A percentile compares a stretch with the other conserved stretches of the same genome.
These are phyloP conservation scores for Pollimyrus isidori DNA, from an alignment of 2,113 vertebrate genomes.

Conservation along the genomic window DNA sequence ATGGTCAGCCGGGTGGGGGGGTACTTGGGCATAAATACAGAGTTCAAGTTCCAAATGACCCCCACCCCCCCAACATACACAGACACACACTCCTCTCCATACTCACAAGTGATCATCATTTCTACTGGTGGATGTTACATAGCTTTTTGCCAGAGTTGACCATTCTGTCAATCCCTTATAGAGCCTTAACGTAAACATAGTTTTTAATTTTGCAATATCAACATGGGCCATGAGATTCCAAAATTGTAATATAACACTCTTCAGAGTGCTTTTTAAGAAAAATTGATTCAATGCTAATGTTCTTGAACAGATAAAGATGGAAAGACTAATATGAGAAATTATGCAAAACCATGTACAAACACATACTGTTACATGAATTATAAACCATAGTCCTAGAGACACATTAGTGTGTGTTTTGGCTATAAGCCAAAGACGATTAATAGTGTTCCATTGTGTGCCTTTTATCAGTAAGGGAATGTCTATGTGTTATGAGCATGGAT, in stretches of 20 bases:
- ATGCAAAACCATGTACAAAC: not conserved
- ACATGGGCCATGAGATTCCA: not conserved
- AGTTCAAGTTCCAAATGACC: not conserved
- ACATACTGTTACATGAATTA: not conserved
- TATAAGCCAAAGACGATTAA: not conserved
- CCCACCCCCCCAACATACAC: not conserved
- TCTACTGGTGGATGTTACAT: not conserved
- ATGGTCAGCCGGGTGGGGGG: not conserved
- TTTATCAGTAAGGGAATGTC: not conserved
- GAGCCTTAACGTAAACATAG: not conserved
- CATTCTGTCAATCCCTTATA: not conserved
- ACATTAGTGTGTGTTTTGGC: not conserved
- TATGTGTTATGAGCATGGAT: not conserved
- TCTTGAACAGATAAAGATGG: not conserved
- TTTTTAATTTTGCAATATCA: not conserved
- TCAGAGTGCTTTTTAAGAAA: not conserved
- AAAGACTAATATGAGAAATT: not conserved
- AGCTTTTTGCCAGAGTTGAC: not conserved
- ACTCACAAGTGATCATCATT: not conserved
- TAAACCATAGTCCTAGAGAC: not conserved
- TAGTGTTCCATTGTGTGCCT: not conserved
- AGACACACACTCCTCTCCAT: not conserved
- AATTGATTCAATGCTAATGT: not conserved
- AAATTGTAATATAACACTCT: not conserved
- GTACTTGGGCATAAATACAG: not conserved